These are phyloP conservation scores for Eupithecia subfuscata DNA, from an alignment of 2,888 invertebrate genomes.

Conservation along the genomic window DNA sequence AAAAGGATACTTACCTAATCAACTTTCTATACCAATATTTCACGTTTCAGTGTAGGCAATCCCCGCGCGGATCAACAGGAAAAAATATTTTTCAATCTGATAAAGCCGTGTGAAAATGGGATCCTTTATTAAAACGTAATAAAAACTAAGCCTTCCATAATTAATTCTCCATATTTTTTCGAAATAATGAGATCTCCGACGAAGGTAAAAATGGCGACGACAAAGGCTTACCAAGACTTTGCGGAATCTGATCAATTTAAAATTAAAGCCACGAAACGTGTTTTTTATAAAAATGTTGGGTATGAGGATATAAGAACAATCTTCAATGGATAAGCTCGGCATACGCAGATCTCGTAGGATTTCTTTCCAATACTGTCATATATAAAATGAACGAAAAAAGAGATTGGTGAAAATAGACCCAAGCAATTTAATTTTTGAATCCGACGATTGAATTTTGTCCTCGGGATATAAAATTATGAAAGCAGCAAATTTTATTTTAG, in stretches of 20 bases:
- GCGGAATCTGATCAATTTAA: slow-evolving; percentile 83
- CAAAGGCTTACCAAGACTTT: slow-evolving; percentile 79
- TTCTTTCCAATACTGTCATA: slow-evolving; percentile 50
- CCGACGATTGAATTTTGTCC: background rate
- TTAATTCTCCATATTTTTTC: slow-evolving; percentile 73
- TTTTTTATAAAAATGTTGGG: slow-evolving; percentile 83
- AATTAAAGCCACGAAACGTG: slow-evolving; percentile 85
- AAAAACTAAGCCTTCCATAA: slow-evolving; percentile 65
- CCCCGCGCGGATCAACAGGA: background rate
- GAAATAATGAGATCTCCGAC: slow-evolving; percentile 71
- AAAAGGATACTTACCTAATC: background rate
- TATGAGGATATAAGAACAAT: slow-evolving; percentile 80
- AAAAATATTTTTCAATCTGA: slow-evolving; percentile 36
- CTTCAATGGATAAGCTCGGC: slow-evolving; percentile 75
- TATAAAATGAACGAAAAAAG: slow-evolving; percentile 34
- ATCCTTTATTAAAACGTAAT: slow-evolving; percentile 35
- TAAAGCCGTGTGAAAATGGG: slow-evolving; percentile 32
- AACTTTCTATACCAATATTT: background rate
- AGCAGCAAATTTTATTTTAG: background rate
- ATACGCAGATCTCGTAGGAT: slow-evolving; percentile 60
- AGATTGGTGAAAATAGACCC: background rate
- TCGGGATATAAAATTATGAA: background rate
- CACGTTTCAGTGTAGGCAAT: background rate
- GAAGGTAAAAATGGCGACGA: slow-evolving; percentile 69
- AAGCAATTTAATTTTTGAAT: background rate